Evolutionary conservation across 2,113 vertebrate species (phyloP).

Genomic region (Uropsilus gracilis): DNA sequence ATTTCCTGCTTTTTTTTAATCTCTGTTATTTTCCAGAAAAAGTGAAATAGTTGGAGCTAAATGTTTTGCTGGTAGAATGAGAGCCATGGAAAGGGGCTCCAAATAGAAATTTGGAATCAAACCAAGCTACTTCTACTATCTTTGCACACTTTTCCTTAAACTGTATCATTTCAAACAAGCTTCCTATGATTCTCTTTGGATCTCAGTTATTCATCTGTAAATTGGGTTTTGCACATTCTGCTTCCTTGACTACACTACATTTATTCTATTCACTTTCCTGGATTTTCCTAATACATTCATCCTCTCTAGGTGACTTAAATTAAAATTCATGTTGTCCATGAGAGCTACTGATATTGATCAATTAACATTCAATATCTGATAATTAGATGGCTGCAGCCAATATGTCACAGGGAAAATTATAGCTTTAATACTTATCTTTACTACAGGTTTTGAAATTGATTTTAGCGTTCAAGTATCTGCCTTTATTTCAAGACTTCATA

Average conservation of each 20-base stretch:
- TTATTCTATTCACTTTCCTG: not conserved
- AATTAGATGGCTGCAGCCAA: not conserved
- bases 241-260: not conserved
- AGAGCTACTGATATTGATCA: not conserved
- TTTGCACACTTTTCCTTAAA: not conserved
- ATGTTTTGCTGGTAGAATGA: not conserved
- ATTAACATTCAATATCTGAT: not conserved
- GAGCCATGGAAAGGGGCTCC: not conserved
- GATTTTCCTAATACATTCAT: not conserved
- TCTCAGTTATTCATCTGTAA: not conserved
- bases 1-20: not conserved
- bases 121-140: not conserved
- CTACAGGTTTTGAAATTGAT: not conserved
- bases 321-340: not conserved
- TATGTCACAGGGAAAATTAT: not conserved
- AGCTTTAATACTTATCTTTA: not conserved
- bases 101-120: constrained; percentile 1
- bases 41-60: not conserved
- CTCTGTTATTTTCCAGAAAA: not conserved
- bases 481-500: not conserved
- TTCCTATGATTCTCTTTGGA: not conserved
- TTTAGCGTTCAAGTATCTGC: not conserved
- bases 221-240: not conserved
- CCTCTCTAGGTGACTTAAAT: not conserved
- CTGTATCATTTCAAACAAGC: constrained; percentile 3